Evolutionary conservation across 2,113 vertebrate genomes (phyloP).

Genomic region (Talpa occidentalis): DNA sequence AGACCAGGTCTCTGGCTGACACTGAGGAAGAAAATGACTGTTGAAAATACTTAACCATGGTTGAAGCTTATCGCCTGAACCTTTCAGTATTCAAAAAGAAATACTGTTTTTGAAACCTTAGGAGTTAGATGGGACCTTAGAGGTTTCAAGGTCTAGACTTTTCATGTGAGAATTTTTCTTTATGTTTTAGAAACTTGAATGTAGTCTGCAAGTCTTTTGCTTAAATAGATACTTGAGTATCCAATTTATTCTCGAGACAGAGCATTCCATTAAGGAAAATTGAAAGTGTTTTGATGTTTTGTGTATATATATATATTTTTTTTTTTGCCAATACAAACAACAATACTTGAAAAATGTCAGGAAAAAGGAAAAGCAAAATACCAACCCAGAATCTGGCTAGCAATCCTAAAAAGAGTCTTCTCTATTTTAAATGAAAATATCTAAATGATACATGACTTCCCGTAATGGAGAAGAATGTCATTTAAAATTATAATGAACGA

Average conservation of each 20-base stretch:
- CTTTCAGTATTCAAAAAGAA: background rate
- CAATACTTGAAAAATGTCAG: conserved; percentile 18
- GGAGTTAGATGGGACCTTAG: background rate
- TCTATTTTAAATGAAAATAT: conserved; percentile 29
- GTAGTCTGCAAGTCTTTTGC: background rate
- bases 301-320: too few species aligned
- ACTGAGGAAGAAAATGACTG: background rate
- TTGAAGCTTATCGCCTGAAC: background rate
- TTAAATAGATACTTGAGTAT: conserved; percentile 34
- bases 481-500: conserved; percentile 47
- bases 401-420: background rate
- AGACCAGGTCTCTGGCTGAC: background rate
- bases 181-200: conserved; percentile 54
- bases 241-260: conserved; percentile 58
- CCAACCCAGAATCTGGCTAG: background rate
- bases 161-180: conserved; percentile 54
- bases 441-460: background rate
- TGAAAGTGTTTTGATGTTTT: background rate
- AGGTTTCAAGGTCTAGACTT: background rate
- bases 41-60: background rate
- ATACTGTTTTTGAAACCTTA: background rate
- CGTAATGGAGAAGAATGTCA: background rate
- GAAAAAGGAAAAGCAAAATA: background rate
- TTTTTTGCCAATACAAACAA: conserved; percentile 29
- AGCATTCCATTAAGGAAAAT: conserved; percentile 50